Base-by-base conservation (phyloP, 1,140 invertebrate genomes). In the Trachymyrmex septentrionalis region DNA sequence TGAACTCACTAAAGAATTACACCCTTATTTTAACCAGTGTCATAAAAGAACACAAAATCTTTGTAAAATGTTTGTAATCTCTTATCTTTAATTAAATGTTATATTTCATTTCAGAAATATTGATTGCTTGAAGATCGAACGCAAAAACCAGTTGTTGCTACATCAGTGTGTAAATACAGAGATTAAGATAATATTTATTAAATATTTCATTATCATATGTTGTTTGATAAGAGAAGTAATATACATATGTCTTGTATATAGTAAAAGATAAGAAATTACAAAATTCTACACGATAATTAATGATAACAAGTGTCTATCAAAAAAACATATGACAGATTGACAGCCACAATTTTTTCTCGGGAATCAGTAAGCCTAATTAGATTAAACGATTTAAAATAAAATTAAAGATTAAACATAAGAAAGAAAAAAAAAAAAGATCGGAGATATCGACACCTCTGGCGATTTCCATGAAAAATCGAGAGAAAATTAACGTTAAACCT, bases 211-310 rank as follows among this genome's bases (percentile, higher is more conserved):
- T 66, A 66, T 66, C 21, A 34, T 78, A n/a, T 14, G 2, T 50
- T 34, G 38, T 24, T n/a, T 19, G 66, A 69, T 69, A 78, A 66
- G 19, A 50, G 10, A 50, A 48, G 2, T 48, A 34, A 4, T 19
- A 38, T 14, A 48, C 21, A 7, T n/a, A 12, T 16, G 9, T 19
- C 2, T 2, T 61, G 6, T 64, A 12, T 16, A 21, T 30, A 3
- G 21, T n/a, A 50, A 48, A 38, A 78, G 64, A 48, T 48, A 48
- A 64, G 77, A 81, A 50, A 44, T 81, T 59, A 81, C 55, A 80
- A 48, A 53, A 69, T 53, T 55, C 64, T 14, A 81, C 50, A 7
- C 16, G 21, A 71, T 14, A 24, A 6, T 57, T 14, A 24, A 6
- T 57, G 64, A 71, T 57, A 71, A 57, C 16, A 44, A 16, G 0